Conservation (phyloP, 2,113 vertebrate genomes). For the Heterotilapia buettikoferi region DNA sequence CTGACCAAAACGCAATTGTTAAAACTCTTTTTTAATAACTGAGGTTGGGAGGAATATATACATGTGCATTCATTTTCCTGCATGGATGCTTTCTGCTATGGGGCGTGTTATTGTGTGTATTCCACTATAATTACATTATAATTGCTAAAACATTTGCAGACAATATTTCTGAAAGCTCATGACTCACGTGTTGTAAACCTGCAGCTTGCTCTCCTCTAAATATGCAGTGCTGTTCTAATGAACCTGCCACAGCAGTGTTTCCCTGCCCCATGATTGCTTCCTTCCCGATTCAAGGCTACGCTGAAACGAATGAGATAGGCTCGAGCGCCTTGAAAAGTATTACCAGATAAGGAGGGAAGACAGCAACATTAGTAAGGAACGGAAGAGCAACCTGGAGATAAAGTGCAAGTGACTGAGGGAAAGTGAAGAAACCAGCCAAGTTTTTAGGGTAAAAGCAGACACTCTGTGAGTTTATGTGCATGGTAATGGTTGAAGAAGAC, state of each 20-base stretch:
- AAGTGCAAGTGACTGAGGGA: slow-evolving; percentile 14
- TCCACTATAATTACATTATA: neutral
- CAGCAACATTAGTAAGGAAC: neutral
- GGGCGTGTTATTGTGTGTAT: neutral
- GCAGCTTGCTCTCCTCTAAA: neutral
- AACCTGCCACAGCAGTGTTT: neutral
- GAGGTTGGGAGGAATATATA: neutral
- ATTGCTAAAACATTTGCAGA: neutral
- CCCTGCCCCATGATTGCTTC: neutral
- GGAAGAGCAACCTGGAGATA: neutral
- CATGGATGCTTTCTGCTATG: neutral
- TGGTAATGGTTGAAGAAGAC: neutral
- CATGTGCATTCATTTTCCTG: neutral
- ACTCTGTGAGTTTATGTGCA: neutral
- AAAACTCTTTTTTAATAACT: neutral
- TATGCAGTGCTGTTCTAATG: neutral
- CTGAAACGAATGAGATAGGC: neutral
- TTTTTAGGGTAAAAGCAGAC: neutral
- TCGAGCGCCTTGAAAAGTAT: neutral
- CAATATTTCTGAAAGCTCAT: neutral
- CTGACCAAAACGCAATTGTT: neutral
- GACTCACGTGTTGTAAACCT: neutral
- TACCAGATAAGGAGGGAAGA: slow-evolving; percentile 32
- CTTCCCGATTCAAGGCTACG: neutral
- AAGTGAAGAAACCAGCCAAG: neutral